Conservation (phyloP, 2,113 vertebrate genomes). For the Aphyosemion australe region DNA sequence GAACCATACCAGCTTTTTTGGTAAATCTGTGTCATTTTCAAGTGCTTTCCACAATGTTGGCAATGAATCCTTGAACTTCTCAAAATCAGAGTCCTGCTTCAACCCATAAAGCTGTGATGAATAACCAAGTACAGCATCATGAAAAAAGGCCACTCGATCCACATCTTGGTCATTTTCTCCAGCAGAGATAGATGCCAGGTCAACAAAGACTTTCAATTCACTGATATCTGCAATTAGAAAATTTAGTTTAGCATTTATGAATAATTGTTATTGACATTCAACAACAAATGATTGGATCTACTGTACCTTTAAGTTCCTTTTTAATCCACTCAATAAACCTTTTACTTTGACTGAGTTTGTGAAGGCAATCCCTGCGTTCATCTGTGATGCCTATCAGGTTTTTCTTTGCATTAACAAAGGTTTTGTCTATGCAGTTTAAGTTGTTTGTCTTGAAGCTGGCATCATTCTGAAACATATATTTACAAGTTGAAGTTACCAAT, state of each 20-base stretch:
- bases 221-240: constrained; percentile 79
- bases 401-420: constrained; percentile 73
- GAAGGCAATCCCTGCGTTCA: constrained; percentile 73
- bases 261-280: accelerated
- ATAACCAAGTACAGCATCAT: constrained; percentile 87
- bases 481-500: not conserved
- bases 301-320: constrained; percentile 82
- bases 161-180: constrained; percentile 93
- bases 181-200: constrained; percentile 91
- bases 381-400: constrained; percentile 77
- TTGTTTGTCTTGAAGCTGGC: constrained; percentile 70
- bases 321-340: constrained; percentile 85
- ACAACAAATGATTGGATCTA: not conserved
- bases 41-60: constrained; percentile 86
- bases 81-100: constrained; percentile 65
- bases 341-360: constrained; percentile 70
- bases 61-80: constrained; percentile 71
- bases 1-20: constrained; percentile 83
- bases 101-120: constrained; percentile 85
- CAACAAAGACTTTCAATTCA: constrained; percentile 92
- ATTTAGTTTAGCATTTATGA: not conserved
- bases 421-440: constrained; percentile 78
- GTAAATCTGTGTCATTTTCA: constrained; percentile 83
- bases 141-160: constrained; percentile 89
- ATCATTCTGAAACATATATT: constrained; percentile 68